phyloP scores from a whole-genome alignment of 1,140 invertebrate genomes.

The Euborellia annulipes region DNA sequence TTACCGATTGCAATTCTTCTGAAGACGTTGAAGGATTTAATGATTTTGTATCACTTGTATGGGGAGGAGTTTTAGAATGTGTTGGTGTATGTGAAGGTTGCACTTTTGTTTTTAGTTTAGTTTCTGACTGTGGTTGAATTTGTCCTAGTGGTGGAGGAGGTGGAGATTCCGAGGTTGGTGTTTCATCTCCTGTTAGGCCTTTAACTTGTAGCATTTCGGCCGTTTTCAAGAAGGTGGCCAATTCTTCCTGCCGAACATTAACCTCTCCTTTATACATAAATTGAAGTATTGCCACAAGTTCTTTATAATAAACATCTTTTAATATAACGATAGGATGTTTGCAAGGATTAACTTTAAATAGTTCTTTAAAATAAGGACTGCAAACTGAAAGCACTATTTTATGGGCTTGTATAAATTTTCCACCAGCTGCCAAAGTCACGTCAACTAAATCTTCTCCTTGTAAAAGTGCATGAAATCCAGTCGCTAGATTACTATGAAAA shows the following conservation, averaged over 20 bases:
- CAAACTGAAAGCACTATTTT: conserved; percentile 55
- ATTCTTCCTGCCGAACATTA: conserved; percentile 66
- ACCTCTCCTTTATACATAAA: conserved; percentile 82
- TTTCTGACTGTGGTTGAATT: too few relatives aligned
- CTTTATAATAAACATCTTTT: conserved; percentile 60
- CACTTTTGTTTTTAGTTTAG: too few relatives aligned
- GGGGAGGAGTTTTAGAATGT: too few relatives aligned
- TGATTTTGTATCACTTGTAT: too few relatives aligned
- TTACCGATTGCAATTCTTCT: too few relatives aligned
- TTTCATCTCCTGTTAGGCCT: conserved; percentile 43
- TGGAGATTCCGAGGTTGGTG: neutral
- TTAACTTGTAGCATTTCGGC: conserved; percentile 72
- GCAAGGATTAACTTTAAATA: conserved; percentile 44
- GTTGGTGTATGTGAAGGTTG: too few relatives aligned
- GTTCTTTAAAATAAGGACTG: conserved; percentile 53
- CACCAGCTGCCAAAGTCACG: conserved; percentile 53
- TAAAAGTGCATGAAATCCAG: conserved; percentile 42
- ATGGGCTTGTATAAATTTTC: conserved; percentile 50
- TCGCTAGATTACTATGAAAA: conserved; percentile 43
- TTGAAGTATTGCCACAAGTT: conserved; percentile 59
- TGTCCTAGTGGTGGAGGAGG: too few relatives aligned
- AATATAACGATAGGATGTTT: conserved; percentile 61
- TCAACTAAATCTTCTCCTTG: conserved; percentile 50
- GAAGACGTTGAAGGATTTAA: too few relatives aligned
- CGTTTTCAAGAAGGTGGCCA: conserved; percentile 66